phyloP scores from a whole-genome alignment of 1,140 invertebrate species.

The Acromyrmex charruanus region DNA sequence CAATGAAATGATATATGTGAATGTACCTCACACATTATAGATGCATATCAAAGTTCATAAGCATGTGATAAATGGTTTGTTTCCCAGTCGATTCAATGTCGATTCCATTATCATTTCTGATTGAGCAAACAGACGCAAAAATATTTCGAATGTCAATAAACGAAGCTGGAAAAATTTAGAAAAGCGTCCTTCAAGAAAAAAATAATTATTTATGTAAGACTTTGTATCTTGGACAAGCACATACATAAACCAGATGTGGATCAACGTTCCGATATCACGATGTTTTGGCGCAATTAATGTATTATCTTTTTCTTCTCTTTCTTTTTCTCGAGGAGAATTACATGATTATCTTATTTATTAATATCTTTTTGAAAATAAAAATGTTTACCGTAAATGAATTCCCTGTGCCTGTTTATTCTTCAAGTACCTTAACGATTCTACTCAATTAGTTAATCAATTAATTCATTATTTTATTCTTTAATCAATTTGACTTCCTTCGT shows the following conservation, averaged over 20 bases:
- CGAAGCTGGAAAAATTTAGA: neutral
- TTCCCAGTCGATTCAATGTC: neutral
- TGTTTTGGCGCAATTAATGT: neutral
- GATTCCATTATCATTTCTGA: no score
- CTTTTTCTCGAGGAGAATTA: neutral
- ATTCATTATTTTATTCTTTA: neutral
- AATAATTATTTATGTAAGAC: constrained; percentile 33
- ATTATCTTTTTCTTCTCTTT: neutral
- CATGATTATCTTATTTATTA: neutral
- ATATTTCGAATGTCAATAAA: neutral
- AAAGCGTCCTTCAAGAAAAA: neutral
- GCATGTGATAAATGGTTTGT: constrained; percentile 48
- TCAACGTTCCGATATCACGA: neutral
- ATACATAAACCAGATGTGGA: constrained; percentile 16
- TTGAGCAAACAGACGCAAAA: neutral
- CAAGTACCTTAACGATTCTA: neutral
- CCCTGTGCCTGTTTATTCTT: neutral
- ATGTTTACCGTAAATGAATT: neutral
- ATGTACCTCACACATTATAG: neutral
- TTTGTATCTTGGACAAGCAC: neutral
- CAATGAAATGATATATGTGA: constrained; percentile 5
- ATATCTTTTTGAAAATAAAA: neutral
- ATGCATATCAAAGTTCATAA: neutral
- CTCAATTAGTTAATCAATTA: neutral
- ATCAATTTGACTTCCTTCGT: neutral